A percentile compares a stretch with the other conserved stretches of the same genome.
phyloP scores from a whole-genome alignment of 2,113 vertebrate species.

The Carassius auratus region DNA sequence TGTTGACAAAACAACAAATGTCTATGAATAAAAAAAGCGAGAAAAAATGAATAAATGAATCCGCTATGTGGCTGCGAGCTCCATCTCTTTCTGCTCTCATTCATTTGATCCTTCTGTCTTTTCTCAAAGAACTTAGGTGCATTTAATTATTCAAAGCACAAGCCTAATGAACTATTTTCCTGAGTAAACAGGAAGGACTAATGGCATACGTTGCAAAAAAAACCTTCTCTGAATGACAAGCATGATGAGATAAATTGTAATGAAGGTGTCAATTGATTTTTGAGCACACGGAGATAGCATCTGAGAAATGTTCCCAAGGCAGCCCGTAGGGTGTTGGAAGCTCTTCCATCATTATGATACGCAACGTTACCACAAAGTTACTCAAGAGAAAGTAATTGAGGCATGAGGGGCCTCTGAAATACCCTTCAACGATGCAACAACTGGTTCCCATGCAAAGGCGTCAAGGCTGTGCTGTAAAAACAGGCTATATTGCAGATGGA shows the following conservation, averaged over 20 bases:
- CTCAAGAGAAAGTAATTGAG: constrained; percentile 61
- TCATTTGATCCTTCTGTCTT: neutral
- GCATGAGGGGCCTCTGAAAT: constrained; percentile 65
- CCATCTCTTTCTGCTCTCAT: neutral
- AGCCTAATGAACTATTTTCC: constrained; percentile 35
- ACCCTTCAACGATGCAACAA: constrained; percentile 69
- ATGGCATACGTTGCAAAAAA: no score
- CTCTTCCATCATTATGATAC: constrained; percentile 58
- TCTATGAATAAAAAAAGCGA: constrained; percentile 43
- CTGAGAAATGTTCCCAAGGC: constrained; percentile 65
- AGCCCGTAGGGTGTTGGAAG: constrained; percentile 65
- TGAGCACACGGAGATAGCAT: constrained; percentile 68
- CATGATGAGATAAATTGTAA: constrained; percentile 30
- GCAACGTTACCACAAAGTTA: neutral
- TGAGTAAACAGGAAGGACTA: constrained; percentile 45
- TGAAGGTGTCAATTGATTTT: constrained; percentile 69
- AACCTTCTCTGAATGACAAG: constrained; percentile 33
- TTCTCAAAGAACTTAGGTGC: constrained; percentile 49
- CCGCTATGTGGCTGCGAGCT: constrained; percentile 16
- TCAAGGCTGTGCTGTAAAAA: constrained; percentile 70
- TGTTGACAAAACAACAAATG: constrained; percentile 68
- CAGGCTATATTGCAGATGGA: constrained; percentile 79
- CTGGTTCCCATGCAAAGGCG: constrained; percentile 60
- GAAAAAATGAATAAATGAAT: neutral
- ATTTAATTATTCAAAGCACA: constrained; percentile 37